Conservation (phyloP, 1,140 invertebrate genomes). For the Zaprionus gabonicus region DNA sequence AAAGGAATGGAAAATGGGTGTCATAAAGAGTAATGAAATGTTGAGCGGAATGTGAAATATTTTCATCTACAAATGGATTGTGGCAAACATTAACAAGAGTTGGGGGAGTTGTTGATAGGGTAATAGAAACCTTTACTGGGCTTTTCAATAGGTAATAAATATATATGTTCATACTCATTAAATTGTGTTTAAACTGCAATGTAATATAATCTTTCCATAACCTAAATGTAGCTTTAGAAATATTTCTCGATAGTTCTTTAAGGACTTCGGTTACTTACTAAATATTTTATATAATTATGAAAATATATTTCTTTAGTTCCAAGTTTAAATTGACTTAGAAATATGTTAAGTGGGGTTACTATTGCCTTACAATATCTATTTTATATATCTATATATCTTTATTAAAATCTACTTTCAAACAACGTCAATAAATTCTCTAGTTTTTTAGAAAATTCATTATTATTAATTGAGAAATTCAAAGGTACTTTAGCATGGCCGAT, state of each 20-base stretch:
- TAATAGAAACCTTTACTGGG: neutral
- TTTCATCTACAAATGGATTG: neutral
- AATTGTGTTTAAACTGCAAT: no score
- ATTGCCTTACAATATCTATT: neutral
- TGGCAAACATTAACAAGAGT: neutral
- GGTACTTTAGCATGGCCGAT: conserved; percentile 42
- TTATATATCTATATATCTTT: neutral
- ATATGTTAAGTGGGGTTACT: neutral
- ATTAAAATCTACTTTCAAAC: neutral
- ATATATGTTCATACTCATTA: no score
- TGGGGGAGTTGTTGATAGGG: neutral
- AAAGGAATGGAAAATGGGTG: neutral
- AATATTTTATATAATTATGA: no score
- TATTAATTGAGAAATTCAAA: conserved; percentile 9
- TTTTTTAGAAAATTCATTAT: neutral
- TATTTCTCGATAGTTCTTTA: neutral
- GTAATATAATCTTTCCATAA: no score
- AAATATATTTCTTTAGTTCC: neutral
- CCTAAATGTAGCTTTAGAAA: no score
- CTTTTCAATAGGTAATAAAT: no score
- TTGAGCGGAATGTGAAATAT: neutral
- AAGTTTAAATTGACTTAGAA: neutral
- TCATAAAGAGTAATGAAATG: conserved; percentile 9
- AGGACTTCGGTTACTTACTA: no score
- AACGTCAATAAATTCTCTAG: conserved; percentile 6